These are phyloP conservation scores for Andrena cerasifolii DNA, from an alignment of 1,140 invertebrate species.

Conservation along the genomic window DNA sequence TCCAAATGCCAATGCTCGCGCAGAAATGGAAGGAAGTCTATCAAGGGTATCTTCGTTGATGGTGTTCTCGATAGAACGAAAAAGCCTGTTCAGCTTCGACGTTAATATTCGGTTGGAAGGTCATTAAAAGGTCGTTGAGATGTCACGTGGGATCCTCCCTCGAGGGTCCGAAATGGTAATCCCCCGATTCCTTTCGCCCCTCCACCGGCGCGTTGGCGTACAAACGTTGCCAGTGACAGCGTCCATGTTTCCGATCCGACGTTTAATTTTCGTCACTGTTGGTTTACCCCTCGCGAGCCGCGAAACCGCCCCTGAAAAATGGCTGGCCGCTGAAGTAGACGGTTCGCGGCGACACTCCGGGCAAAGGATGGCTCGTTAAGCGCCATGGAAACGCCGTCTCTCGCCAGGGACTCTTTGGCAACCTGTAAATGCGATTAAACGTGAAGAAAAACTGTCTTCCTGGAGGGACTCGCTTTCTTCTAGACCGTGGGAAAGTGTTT, in stretches of 20 bases:
- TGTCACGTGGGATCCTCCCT: constrained; percentile 1
- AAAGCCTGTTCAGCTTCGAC: no score
- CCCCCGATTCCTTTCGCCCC: constrained; percentile 52
- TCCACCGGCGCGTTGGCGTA: constrained; percentile 44
- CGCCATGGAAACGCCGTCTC: not conserved
- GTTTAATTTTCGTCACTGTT: constrained; percentile 71
- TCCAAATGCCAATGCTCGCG: no score
- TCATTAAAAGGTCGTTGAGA: no score
- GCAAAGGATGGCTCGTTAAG: constrained; percentile 21
- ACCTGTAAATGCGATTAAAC: constrained; percentile 18
- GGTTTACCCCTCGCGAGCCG: constrained; percentile 8
- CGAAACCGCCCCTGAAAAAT: constrained; percentile 28
- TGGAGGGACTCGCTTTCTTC: not conserved
- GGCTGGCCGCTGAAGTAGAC: not conserved
- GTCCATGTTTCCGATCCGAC: constrained; percentile 68
- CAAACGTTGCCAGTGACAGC: constrained; percentile 67
- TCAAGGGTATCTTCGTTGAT: no score
- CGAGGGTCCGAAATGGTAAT: constrained; percentile 62
- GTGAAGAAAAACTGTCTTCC: not conserved
- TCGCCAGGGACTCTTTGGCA: not conserved
- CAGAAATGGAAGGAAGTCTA: no score
- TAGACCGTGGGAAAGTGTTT: not conserved
- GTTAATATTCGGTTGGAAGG: no score
- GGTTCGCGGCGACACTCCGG: not conserved
- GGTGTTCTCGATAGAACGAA: no score